Evolutionary conservation across 1,140 invertebrate species (phyloP).

Genomic region (Reticulitermes speratus): DNA sequence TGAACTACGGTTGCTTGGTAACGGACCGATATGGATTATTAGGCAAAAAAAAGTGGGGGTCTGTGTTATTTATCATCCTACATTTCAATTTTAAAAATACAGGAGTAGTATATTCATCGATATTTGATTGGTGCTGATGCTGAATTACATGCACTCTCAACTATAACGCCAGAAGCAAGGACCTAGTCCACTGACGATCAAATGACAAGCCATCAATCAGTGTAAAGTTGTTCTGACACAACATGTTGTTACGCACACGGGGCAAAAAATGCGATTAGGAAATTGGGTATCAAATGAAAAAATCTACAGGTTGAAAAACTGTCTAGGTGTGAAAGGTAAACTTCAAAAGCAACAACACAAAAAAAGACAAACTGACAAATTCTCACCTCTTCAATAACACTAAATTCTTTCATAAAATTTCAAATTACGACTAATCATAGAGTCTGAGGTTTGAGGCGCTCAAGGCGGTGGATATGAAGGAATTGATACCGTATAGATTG

Average conservation of each 20-base stretch:
- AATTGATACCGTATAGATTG: no score
- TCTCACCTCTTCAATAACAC: neutral
- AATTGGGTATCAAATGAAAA: constrained; percentile 15
- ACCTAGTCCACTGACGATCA: neutral
- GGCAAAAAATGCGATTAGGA: neutral
- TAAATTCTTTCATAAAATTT: neutral
- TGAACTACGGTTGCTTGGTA: constrained; percentile 7
- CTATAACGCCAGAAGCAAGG: neutral
- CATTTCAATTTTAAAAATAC: constrained; percentile 17
- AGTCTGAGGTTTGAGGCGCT: no score
- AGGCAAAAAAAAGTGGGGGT: neutral
- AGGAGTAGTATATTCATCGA: neutral
- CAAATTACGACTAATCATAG: neutral
- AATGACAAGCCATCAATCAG: constrained; percentile 12
- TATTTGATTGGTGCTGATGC: constrained; percentile 12
- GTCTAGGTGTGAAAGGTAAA: neutral
- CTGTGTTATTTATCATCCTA: constrained; percentile 16
- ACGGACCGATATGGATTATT: neutral
- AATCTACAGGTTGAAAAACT: neutral
- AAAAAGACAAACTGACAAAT: neutral
- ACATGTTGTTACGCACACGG: neutral
- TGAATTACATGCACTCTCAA: neutral
- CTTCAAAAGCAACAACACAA: neutral
- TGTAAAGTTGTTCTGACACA: neutral
- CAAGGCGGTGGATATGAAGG: no score